Conservation (phyloP, 53 echinoderm and acorn worm species). For the Mesocentrotus franciscanus region DNA sequence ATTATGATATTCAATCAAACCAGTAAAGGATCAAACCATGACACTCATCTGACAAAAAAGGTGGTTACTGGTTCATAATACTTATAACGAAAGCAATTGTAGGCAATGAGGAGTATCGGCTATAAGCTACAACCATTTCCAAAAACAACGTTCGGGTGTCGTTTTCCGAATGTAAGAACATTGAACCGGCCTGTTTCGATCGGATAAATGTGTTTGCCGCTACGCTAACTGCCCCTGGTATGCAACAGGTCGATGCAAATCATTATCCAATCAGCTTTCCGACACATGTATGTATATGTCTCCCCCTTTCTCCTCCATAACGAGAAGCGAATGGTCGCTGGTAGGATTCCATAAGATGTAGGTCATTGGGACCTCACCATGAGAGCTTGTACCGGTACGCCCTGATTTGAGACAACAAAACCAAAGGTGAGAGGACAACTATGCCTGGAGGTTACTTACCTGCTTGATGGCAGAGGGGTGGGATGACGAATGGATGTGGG, state of each 20-base stretch:
- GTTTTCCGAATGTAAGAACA: neutral
- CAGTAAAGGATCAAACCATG: no score
- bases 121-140: neutral
- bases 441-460: neutral
- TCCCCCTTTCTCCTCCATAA: neutral
- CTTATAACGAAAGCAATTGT: no score
- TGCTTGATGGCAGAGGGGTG: neutral
- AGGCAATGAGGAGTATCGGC: neutral
- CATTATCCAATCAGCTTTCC: neutral
- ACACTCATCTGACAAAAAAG: no score
- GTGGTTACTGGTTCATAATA: no score
- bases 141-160: neutral
- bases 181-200: neutral
- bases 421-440: neutral
- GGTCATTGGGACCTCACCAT: neutral
- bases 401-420: neutral
- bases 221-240: neutral
- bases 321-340: neutral
- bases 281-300: neutral
- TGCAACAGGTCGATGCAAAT: neutral
- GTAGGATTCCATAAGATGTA: neutral
- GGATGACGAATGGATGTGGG: neutral
- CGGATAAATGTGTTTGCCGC: neutral
- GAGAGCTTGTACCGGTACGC: neutral
- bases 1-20: no score